phyloP scores from a whole-genome alignment of 2,797 vertebrate genomes.

The Arrhamphus sclerolepis region DNA sequence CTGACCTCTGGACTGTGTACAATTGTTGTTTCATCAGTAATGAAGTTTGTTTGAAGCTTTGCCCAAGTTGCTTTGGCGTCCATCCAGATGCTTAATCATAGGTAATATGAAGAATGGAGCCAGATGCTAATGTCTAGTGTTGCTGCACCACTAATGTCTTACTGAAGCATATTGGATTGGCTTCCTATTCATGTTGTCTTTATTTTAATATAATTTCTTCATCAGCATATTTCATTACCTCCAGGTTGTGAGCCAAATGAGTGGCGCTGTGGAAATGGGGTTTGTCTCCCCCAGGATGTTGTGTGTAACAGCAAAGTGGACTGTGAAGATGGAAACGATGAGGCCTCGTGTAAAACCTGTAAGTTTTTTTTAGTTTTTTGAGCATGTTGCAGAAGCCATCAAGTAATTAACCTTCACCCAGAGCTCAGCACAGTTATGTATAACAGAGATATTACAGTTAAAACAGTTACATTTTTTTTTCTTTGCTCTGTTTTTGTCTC shows the following conservation, averaged over 20 bases:
- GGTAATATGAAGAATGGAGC: slow-evolving; percentile 36
- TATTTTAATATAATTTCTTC: slow-evolving; percentile 12
- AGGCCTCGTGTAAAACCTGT: slow-evolving; percentile 74
- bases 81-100: slow-evolving; percentile 45
- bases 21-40: slow-evolving; percentile 54
- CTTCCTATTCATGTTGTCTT: too few species aligned
- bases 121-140: slow-evolving; percentile 16
- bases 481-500: slow-evolving; percentile 9
- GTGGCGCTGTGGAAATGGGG: slow-evolving; percentile 72
- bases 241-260: slow-evolving; percentile 74
- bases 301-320: slow-evolving; percentile 75
- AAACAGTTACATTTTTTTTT: background rate
- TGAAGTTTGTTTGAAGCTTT: slow-evolving; percentile 54
- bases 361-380: slow-evolving; percentile 32
- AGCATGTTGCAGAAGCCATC: slow-evolving; percentile 36
- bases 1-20: slow-evolving; percentile 38
- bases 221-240: slow-evolving; percentile 9
- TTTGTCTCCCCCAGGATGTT: slow-evolving; percentile 72
- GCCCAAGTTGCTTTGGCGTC: slow-evolving; percentile 45
- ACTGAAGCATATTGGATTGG: slow-evolving; percentile 1
- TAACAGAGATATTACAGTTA: slow-evolving; percentile 11
- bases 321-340: slow-evolving; percentile 81
- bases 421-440: slow-evolving; percentile 1
- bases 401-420: slow-evolving; percentile 24
- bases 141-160: slow-evolving; percentile 25